Conservation (phyloP, 1,140 invertebrate genomes). For the Coelopa frigida region DNA sequence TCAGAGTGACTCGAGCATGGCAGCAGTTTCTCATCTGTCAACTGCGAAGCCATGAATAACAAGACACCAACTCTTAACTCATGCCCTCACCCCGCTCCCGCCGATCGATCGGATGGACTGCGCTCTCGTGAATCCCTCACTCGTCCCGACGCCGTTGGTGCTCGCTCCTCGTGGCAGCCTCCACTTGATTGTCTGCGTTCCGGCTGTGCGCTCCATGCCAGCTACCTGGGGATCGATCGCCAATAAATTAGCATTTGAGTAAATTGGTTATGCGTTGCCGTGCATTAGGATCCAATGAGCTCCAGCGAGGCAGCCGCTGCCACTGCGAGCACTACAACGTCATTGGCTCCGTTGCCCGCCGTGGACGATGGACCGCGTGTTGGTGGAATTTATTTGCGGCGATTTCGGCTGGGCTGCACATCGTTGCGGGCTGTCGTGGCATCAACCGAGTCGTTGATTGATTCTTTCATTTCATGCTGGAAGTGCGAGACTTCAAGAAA, state of each 20-base stretch:
- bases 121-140: not conserved
- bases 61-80: too few relatives aligned
- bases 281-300: conserved; percentile 41
- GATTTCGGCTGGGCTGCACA: too few relatives aligned
- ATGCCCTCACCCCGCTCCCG: too few relatives aligned
- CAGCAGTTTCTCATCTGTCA: conserved; percentile 13
- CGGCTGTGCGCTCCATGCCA: conserved; percentile 4
- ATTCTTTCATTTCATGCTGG: not conserved
- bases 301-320: conserved; percentile 8
- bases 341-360: conserved; percentile 12
- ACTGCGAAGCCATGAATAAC: not conserved
- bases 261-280: conserved; percentile 45
- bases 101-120: not conserved
- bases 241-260: conserved; percentile 45
- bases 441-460: conserved; percentile 3
- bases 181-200: not conserved
- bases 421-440: conserved; percentile 8
- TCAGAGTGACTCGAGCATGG: too few relatives aligned
- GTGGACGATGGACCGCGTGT: not conserved
- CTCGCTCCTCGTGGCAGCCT: conserved; percentile 1
- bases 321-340: conserved; percentile 6
- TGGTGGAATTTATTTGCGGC: too few relatives aligned
- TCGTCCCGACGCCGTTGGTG: conserved; percentile 6
- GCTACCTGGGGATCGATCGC: conserved; percentile 41
- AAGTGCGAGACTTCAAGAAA: too few relatives aligned